These are phyloP conservation scores for Metopolophium dirhodum DNA, from an alignment of 1,140 invertebrate genomes.

Conservation along the genomic window DNA sequence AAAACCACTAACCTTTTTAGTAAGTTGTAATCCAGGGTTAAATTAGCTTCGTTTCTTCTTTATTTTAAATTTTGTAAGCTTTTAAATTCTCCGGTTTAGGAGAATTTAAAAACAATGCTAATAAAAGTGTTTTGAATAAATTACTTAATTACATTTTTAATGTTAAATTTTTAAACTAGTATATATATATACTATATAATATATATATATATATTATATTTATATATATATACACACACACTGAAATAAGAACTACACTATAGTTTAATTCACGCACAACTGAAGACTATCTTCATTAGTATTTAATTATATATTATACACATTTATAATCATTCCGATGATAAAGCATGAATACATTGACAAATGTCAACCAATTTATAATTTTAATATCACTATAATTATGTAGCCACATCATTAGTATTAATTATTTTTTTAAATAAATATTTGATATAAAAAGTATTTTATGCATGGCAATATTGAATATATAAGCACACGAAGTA, in stretches of 20 bases:
- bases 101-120: slow-evolving; percentile 4
- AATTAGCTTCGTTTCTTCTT: not conserved
- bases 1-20: not conserved
- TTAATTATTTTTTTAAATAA: not conserved
- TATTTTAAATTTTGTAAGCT: not conserved
- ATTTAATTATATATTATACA: not conserved
- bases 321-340: slow-evolving; percentile 5
- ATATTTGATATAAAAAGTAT: not conserved
- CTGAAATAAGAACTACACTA: not conserved
- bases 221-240: too few species aligned
- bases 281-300: slow-evolving; percentile 13
- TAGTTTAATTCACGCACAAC: not conserved
- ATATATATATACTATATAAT: not conserved
- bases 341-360: slow-evolving; percentile 9
- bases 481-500: not conserved
- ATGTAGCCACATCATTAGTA: not conserved
- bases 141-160: not conserved
- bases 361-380: not conserved
- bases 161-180: not conserved
- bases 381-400: not conserved
- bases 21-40: not conserved
- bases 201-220: not conserved
- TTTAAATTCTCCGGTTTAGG: not conserved
- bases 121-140: not conserved
- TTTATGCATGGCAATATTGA: too few species aligned